These are phyloP conservation scores for Gambelia wislizenii DNA, from an alignment of 2,797 vertebrate species.

Conservation along the genomic window DNA sequence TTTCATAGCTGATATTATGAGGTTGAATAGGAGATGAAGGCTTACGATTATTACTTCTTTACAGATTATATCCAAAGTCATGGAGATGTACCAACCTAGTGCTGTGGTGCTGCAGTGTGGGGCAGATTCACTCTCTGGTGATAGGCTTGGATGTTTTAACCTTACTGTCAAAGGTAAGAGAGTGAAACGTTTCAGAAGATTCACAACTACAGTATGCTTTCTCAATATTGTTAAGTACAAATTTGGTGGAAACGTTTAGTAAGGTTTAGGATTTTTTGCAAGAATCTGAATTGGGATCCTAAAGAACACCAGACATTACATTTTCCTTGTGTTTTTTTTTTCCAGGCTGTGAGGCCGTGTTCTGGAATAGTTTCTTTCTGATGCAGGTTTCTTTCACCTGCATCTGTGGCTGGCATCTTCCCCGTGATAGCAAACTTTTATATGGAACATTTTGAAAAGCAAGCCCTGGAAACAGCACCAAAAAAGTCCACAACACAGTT, in stretches of 20 bases:
- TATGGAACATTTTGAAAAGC: no score
- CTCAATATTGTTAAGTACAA: not conserved
- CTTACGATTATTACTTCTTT: constrained; percentile 38
- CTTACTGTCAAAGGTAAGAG: constrained; percentile 88
- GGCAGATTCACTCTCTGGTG: constrained; percentile 88
- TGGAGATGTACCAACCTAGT: constrained; percentile 91
- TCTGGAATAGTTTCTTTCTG: no score
- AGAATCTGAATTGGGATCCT: not conserved
- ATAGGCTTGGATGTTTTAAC: constrained; percentile 89
- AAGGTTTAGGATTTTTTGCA: not conserved
- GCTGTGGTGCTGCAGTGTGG: constrained; percentile 88
- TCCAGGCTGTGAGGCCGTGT: no score
- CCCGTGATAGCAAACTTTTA: no score
- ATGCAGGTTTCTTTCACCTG: no score
- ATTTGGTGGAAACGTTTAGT: not conserved
- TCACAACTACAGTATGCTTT: not conserved
- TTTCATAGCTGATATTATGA: constrained; percentile 6
- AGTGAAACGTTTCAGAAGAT: not conserved
- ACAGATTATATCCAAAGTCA: constrained; percentile 89
- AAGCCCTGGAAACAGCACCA: no score
- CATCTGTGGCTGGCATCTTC: no score
- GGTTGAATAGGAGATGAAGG: constrained; percentile 42
- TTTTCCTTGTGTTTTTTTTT: no score
- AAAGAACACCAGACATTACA: constrained; percentile 51
- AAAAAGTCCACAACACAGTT: no score